Base-by-base conservation (phyloP, 2,113 vertebrate species). In the Gila orcuttii region DNA sequence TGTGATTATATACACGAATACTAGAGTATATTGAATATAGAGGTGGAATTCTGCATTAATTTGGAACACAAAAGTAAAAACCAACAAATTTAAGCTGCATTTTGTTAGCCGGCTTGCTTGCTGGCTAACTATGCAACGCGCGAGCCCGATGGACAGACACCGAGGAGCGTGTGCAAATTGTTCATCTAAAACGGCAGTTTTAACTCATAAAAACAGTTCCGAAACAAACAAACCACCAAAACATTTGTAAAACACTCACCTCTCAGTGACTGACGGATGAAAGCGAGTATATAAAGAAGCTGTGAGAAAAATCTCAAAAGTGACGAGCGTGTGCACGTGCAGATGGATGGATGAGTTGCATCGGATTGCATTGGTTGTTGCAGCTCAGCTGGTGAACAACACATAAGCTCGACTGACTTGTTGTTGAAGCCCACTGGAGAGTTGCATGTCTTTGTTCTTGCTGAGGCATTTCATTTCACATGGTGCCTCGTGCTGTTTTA, bases 381-480 rank as follows among this genome's bases (percentile, higher is more conserved):
- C 19, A 59, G 77, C 77, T 79, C 77, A 42, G 78, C 33, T 80
- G 45, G 0, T 19, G 25, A 59, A 33, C 77, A 60, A 7, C 77
- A 79, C 77, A n/a, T 12, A 36, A 13, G 47, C 64, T 69, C 15
- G 45, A 52, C 42, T 66, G 50, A 52, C 15, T 52, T 80, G 45
- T 31, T 82, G 60, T 45, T 39, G 6, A 39, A 82, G 64, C 64
- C 80, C 64, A 55, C 17, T 9, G 42, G 25, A 82, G 62, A 57
- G 28, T 83, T 55, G 31, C 50, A 73, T 28, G 64, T 73, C 66
- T 83, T 83, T 73, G 64, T 83, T 57, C 50, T 36, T 39, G 66
- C 59, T 12, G 57, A 45, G 19, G 79, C 66, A 39, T 57, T 57
- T 39, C 31, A 39, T 83, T 71, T 55, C 47, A 10, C 71, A 25